Evolutionary conservation across 1,140 invertebrate genomes (phyloP).

Genomic region (Atta cephalotes): DNA sequence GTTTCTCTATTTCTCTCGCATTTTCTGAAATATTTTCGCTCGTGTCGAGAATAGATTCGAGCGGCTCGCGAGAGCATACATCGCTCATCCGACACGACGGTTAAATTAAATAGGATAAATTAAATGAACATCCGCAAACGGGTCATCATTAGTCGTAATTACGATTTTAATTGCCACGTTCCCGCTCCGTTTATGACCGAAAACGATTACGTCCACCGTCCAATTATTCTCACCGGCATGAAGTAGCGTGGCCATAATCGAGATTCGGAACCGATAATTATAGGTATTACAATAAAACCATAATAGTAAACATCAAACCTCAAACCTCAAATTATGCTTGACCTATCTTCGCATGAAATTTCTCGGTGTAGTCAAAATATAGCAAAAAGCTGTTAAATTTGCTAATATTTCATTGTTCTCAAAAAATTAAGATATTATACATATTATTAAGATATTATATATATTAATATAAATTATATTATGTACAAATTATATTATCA

Average conservation of each 20-base stretch:
- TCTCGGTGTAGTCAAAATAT: neutral
- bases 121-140: slow-evolving; percentile 39
- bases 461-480: no score
- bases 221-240: slow-evolving; percentile 42
- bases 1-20: slow-evolving; percentile 8
- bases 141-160: slow-evolving; percentile 51
- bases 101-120: slow-evolving; percentile 49
- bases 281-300: slow-evolving; percentile 34
- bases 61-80: neutral
- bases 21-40: slow-evolving; percentile 34
- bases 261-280: slow-evolving; percentile 44
- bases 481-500: neutral
- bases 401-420: neutral
- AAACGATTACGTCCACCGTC: slow-evolving; percentile 47
- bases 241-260: slow-evolving; percentile 37
- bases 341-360: neutral
- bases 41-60: slow-evolving; percentile 3
- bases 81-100: neutral
- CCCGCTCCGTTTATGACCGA: slow-evolving; percentile 45
- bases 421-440: neutral
- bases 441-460: neutral
- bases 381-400: neutral
- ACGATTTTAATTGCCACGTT: slow-evolving; percentile 56
- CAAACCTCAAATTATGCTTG: neutral
- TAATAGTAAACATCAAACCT: slow-evolving; percentile 33